Evolutionary conservation across 2,797 vertebrate species (phyloP), one percentile per base, ranked within the genome.

Genomic region (Clarias fuscus): DNA sequence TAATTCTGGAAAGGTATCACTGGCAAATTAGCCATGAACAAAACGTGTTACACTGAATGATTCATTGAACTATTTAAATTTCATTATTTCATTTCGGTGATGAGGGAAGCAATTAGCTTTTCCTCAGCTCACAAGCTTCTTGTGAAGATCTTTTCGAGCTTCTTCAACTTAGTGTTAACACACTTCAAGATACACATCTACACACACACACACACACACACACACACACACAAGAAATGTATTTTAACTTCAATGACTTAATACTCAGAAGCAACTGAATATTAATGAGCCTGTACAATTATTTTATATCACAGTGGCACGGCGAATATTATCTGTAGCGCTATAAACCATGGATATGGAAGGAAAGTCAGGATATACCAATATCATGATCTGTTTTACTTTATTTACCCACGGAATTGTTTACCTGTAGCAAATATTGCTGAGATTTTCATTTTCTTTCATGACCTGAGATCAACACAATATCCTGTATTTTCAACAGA

Each of bases 21-120:
- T 89, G 92, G 91, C 87, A 89, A 90, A 91, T 91, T 90, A 90
- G 83, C 90, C 82, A 88, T 93, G 90, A 91, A 93, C 89, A 90
- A 90, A 92, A 92, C 90, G 86, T 88, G 86, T 27, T 67, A 92
- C 88, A 91, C 85, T 88, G 84, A 91, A 88, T 90, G 89, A 92
- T 91, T 92, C 90, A 86, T 88, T 91, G 86, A 84, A 79, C 18
- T 73, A 89, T 91, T 81, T 86, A 83, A 85, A 78, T 87, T 91
- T 92, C 89, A 93, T 94, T 90, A 91, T 88, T 86, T 85, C 59
- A 90, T 88, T 90, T 83, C 73, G 70, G 58, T 83, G 82, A 85
- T 67, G 87, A 80, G 87, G 53, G 77, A 88, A 48, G 78, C 86
- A 87, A 88, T 87, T 87, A 85, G 84, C 78, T 87, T 84, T 85